phyloP scores from a whole-genome alignment of 2,888 invertebrate species.

The Leucophenga maculata region DNA sequence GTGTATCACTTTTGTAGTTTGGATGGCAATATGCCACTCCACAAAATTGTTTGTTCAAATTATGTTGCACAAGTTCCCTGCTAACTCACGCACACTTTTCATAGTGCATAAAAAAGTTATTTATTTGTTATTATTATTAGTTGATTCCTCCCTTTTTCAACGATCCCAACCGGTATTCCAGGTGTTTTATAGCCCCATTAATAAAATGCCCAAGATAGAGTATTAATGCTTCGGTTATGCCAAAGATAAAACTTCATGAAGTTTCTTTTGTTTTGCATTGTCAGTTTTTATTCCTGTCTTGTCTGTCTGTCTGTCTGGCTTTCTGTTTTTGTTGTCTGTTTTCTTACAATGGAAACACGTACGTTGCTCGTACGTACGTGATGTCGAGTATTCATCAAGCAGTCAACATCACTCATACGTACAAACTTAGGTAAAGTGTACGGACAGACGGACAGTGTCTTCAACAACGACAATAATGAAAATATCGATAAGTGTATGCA shows the following conservation, averaged over 20 bases:
- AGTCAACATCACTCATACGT: slow-evolving; percentile 32
- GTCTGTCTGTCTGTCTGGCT: slow-evolving; percentile 26
- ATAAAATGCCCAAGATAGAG: no score
- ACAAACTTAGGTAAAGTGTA: slow-evolving; percentile 15
- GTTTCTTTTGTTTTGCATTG: slow-evolving; percentile 35
- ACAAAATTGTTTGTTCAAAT: no score
- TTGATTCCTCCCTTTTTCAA: no score
- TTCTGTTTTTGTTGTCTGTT: slow-evolving; percentile 25
- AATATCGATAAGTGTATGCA: slow-evolving; percentile 52
- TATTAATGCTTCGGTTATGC: not conserved
- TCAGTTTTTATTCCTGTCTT: slow-evolving; percentile 26
- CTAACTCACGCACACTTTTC: no score
- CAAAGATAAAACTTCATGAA: slow-evolving; percentile 36
- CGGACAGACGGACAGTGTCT: slow-evolving; percentile 20
- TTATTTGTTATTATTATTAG: no score
- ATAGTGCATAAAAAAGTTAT: no score
- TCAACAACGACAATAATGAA: slow-evolving; percentile 50
- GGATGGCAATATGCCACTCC: no score
- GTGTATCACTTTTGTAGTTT: no score
- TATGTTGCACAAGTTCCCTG: no score
- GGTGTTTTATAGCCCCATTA: no score
- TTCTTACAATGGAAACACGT: slow-evolving; percentile 66
- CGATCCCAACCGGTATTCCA: no score
- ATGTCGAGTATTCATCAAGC: slow-evolving; percentile 67
- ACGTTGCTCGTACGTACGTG: slow-evolving; percentile 66